Percentiles rank a stretch among this genome's conserved stretches.
Evolutionary conservation across 2,888 invertebrate genomes (phyloP).

Genomic region (Thera britannica): DNA sequence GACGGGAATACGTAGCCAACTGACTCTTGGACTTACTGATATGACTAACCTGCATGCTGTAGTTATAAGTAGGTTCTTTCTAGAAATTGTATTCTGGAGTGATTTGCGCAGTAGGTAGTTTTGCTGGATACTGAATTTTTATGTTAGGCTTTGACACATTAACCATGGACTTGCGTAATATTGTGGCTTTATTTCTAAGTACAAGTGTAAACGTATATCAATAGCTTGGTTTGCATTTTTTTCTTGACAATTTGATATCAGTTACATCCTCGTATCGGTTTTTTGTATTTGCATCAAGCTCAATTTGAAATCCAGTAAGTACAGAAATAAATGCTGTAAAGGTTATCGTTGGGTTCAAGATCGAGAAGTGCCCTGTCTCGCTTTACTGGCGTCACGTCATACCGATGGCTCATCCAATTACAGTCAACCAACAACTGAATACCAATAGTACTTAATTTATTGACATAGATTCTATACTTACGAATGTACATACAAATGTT

Average conservation of each 20-base stretch:
- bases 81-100: slow-evolving; percentile 16
- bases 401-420: slow-evolving; percentile 46
- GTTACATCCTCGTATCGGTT: neutral
- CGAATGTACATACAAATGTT: neutral
- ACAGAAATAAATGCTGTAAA: slow-evolving; percentile 30
- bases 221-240: neutral
- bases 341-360: slow-evolving; percentile 60
- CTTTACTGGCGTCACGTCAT: slow-evolving; percentile 49
- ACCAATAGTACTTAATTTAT: slow-evolving; percentile 24
- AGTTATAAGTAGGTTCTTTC: slow-evolving; percentile 12
- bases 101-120: neutral
- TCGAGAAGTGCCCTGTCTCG: slow-evolving; percentile 47
- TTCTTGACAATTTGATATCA: neutral
- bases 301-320: neutral
- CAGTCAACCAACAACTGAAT: slow-evolving; percentile 36
- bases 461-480: slow-evolving; percentile 24
- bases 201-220: too few relatives aligned
- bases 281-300: neutral
- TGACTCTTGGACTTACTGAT: slow-evolving; percentile 17
- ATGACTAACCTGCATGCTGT: slow-evolving; percentile 20
- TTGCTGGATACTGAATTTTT: slow-evolving; percentile 4
- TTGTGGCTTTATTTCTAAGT: too few relatives aligned
- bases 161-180: too few relatives aligned
- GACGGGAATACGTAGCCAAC: slow-evolving; percentile 22
- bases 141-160: neutral